A percentile compares a stretch with the other conserved stretches of the same genome.
Conservation (phyloP, 2,888 invertebrate genomes). For the Erannis defoliaria region DNA sequence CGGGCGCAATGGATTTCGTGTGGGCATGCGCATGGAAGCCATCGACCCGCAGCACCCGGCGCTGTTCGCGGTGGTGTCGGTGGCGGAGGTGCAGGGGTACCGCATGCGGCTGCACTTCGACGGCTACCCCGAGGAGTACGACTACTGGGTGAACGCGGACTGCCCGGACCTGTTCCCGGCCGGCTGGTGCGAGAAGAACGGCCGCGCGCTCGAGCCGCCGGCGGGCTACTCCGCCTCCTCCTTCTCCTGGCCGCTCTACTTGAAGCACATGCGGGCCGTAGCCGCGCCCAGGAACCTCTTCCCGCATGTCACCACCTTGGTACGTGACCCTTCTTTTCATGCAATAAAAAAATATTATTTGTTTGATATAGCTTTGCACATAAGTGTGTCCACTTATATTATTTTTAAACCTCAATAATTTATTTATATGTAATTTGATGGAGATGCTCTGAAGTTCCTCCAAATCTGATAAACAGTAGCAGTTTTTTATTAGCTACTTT, state of each 20-base stretch:
- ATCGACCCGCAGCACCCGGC: slow-evolving; percentile 97
- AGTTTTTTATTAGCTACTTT: too few relatives aligned
- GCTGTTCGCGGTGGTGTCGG: slow-evolving; percentile 94
- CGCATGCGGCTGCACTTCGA: slow-evolving; percentile 96
- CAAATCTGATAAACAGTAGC: too few relatives aligned
- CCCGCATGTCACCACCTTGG: slow-evolving; percentile 88
- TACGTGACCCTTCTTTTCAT: slow-evolving; percentile 60
- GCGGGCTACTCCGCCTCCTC: slow-evolving; percentile 86
- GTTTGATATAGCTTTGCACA: too few relatives aligned
- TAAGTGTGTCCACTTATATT: too few relatives aligned
- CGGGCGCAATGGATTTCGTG: slow-evolving; percentile 91
- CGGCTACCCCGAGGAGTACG: slow-evolving; percentile 94
- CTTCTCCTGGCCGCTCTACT: slow-evolving; percentile 95
- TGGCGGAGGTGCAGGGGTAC: slow-evolving; percentile 93
- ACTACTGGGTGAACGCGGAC: slow-evolving; percentile 98
- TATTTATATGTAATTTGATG: too few relatives aligned
- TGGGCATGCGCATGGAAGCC: slow-evolving; percentile 97
- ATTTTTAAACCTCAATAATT: too few relatives aligned
- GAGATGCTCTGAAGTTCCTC: too few relatives aligned
- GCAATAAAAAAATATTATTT: not conserved
- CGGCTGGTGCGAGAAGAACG: slow-evolving; percentile 97
- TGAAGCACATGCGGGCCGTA: slow-evolving; percentile 90
- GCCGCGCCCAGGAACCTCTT: slow-evolving; percentile 94
- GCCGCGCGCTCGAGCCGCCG: slow-evolving; percentile 92
- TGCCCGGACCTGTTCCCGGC: slow-evolving; percentile 96